Conservation (phyloP, 2,888 invertebrate species). For the Oithona nana region DNA sequence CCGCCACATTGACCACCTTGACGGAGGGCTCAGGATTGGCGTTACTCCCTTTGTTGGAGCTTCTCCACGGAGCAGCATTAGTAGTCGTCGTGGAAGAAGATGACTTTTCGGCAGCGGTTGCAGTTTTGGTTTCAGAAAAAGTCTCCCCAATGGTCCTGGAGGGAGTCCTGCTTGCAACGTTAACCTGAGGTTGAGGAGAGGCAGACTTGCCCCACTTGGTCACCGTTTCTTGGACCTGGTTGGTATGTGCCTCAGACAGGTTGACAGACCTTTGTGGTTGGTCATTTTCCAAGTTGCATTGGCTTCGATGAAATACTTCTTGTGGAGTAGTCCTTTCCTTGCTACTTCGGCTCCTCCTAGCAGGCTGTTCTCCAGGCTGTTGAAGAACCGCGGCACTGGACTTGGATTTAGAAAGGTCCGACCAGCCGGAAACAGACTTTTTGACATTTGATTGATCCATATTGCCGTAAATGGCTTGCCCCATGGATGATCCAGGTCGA, state of each 20-base stretch:
- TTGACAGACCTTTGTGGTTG: background rate
- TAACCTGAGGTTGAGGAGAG: background rate
- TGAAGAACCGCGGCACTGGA: conserved; percentile 10
- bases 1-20: conserved; percentile 7
- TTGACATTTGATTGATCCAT: background rate
- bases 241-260: background rate
- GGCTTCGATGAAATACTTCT: background rate
- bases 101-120: background rate
- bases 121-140: background rate
- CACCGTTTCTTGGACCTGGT: conserved; percentile 9
- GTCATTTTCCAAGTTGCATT: background rate
- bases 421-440: background rate
- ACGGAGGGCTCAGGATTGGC: conserved; percentile 1
- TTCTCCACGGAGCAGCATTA: background rate
- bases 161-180: background rate
- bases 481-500: background rate
- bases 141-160: conserved; percentile 10
- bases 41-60: background rate
- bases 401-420: background rate
- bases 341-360: background rate
- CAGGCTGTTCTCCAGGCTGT: background rate
- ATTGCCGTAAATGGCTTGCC: background rate
- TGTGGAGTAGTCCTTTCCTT: background rate
- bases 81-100: background rate
- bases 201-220: background rate